Evolutionary conservation across 2,113 vertebrate genomes (phyloP), one percentile per base, ranked within the genome.

Genomic region (Hemicordylus capensis): DNA sequence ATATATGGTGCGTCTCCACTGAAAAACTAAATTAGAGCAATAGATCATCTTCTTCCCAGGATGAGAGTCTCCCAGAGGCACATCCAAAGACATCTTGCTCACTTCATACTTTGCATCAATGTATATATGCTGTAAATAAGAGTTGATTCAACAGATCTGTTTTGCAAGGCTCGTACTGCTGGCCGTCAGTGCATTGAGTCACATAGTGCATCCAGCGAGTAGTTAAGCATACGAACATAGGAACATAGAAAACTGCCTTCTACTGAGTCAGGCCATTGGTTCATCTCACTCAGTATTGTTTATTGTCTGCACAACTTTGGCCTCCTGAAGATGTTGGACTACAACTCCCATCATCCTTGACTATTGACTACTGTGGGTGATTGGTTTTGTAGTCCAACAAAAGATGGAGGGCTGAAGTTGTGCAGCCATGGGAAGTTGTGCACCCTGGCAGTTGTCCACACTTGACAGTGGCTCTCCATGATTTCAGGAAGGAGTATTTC

Each of bases 1-100:
- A 44, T 19, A 37, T 26, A 12, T n/a, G 22, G 39, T 31, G 34
- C 59, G 42, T 22, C 64, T 69, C n/a, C 12, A 28, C 3, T n/a
- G 74, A 58, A 76, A 74, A 76, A n/a, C 4, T 76, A 76, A 77
- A 77, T 84, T n/a, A 58, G 37, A 76, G 12, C 17, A 84, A 84
- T 58, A 77, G 48, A 77, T 84, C 63, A 69, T 58, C 61, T 69
- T 61, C 15, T 42, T 84, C 69, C 72, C 26, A 54, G 46, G 59
- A 37, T 51, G 44, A 76, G 34, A 39, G 24, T 39, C 2, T 76
- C 63, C 34, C 54, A 28, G 26, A 84, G 46, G 56, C 59, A 84
- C 26, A 39, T 28, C 46, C 24, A 51, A 39, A 83, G 74, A 63
- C 28, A 17, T 74, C 31, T 22, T 34, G 48, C 64, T 75, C 20